Percentiles rank a stretch among this genome's conserved stretches.
phyloP scores from a whole-genome alignment of 2,888 invertebrate species.

The Psylliodes chrysocephalus region DNA sequence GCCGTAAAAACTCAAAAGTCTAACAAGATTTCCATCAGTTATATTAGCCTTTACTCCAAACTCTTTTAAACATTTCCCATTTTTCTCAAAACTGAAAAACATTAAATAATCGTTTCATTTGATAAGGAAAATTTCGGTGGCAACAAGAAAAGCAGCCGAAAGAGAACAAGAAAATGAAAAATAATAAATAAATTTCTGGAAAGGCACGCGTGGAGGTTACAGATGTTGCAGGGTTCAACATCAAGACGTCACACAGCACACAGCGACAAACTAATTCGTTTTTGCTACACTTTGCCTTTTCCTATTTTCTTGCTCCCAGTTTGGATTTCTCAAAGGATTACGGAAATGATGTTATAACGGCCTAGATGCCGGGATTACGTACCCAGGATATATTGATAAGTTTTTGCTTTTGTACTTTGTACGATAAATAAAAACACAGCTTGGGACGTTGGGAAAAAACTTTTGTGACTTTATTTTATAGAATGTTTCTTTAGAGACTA shows the following conservation, averaged over 20 bases:
- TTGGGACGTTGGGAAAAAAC: neutral
- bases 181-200: slow-evolving; percentile 29
- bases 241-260: slow-evolving; percentile 47
- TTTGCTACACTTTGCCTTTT: slow-evolving; percentile 43
- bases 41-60: neutral
- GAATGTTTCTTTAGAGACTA: too few relatives aligned
- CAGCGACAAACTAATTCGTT: slow-evolving; percentile 48
- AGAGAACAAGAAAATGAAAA: slow-evolving; percentile 24
- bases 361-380: neutral
- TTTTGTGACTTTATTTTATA: too few relatives aligned
- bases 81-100: neutral
- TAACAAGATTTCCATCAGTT: neutral
- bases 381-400: neutral
- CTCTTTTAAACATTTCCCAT: neutral
- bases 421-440: neutral
- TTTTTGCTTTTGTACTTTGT: neutral
- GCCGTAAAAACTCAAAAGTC: too few relatives aligned
- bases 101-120: slow-evolving; percentile 5
- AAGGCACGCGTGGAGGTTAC: slow-evolving; percentile 49
- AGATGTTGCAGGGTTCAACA: slow-evolving; percentile 48
- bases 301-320: slow-evolving; percentile 33
- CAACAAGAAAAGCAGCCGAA: neutral
- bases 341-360: slow-evolving; percentile 42
- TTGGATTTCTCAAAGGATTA: slow-evolving; percentile 47
- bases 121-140: neutral